Base-by-base conservation (phyloP, 2,797 vertebrate genomes). In the Sandelia bainsii region DNA sequence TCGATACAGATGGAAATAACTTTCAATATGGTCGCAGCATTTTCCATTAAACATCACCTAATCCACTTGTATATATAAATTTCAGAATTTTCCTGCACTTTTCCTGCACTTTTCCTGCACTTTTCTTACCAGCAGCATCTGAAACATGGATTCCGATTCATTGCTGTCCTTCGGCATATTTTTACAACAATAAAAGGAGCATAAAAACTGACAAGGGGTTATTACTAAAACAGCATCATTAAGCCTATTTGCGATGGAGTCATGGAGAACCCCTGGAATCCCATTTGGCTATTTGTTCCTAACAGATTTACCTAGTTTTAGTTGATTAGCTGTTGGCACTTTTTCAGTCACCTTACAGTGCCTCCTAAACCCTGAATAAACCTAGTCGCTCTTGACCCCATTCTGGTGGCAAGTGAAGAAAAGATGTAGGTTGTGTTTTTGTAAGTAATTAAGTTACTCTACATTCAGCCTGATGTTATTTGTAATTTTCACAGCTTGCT, bases 261-360 rank as follows among this genome's bases (percentile, higher is more conserved):
- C 27, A 45, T 20, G 19, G 42, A 46, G 56, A 66, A 62, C 20
- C 23, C 53, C 51, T n/a, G 6, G 44, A 54, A 54, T 72, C 68
- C 70, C 44, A 68, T 74, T 57, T 64, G 23, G 19, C 57, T 49
- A 29, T 67, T 81, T 77, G 56, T 59, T 66, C 22, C 34, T 75
- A 66, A 85, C 45, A 63, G 72, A 78, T 69, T 79, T 79, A 54
- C 19, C 3, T 63, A 70, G 62, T 81, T 77, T 84, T 52, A 83
- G 58, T 78, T 77, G 58, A 89, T 87, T 74, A 80, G 64, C 53
- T 74, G 17, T 46, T 75, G 72, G 79, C 74, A 77, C 25, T 22
- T 62, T 49, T 56, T 80, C 45, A 76, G 62, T 73, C 71, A 45
- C 45, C 46, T 66, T 60, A 51, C 32, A 64, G 34, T 71, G 68